Percentiles rank a stretch among this genome's conserved stretches.
These are phyloP conservation scores for Cyphomyrus discorhynchus DNA, from an alignment of 2,113 vertebrate genomes.

Conservation along the genomic window DNA sequence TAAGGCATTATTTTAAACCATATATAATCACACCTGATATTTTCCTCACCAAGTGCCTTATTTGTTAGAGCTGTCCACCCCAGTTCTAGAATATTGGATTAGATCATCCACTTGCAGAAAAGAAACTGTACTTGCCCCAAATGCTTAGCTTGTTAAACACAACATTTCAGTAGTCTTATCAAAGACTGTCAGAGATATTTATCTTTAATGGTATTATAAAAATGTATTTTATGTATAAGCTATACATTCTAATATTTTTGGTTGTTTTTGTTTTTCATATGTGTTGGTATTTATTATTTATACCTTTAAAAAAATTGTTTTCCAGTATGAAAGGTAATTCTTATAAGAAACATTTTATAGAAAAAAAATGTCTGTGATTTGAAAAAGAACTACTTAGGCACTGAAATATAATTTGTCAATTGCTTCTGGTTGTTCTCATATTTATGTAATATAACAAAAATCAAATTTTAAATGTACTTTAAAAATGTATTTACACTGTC, in stretches of 20 bases:
- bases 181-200: background rate
- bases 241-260: background rate
- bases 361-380: background rate
- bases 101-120: background rate
- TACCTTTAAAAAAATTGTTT: background rate
- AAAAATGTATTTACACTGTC: conserved; percentile 34
- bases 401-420: conserved; percentile 47
- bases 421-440: conserved; percentile 35
- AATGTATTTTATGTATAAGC: background rate
- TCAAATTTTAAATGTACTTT: conserved; percentile 35
- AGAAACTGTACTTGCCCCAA: background rate
- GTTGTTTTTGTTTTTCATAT: background rate
- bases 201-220: background rate
- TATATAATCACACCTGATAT: background rate
- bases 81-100: background rate
- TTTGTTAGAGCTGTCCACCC: background rate
- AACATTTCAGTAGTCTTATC: background rate
- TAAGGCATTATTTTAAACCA: background rate
- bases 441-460: conserved; percentile 51
- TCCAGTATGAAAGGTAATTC: background rate
- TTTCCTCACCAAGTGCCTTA: background rate
- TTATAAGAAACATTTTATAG: background rate
- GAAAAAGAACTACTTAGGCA: conserved; percentile 41
- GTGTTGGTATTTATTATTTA: conserved; percentile 13
- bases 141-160: background rate